phyloP scores from a whole-genome alignment of 37 sponge, comb jelly and placozoan genomes.

The Axinella damicornis region DNA sequence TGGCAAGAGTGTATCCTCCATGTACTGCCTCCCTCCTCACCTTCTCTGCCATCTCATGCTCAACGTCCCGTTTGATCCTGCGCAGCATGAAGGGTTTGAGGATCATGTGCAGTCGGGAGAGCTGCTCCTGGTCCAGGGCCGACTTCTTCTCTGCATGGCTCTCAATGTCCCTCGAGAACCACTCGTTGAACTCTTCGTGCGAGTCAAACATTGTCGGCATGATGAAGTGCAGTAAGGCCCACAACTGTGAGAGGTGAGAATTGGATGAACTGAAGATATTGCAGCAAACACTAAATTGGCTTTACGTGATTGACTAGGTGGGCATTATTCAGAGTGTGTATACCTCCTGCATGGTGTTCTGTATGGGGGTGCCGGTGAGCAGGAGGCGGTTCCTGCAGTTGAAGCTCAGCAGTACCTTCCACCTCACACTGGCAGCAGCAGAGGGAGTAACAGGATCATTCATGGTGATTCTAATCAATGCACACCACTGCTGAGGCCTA shows the following conservation, averaged over 20 bases:
- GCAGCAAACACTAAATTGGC: no score
- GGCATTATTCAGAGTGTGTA: neutral
- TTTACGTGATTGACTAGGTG: no score
- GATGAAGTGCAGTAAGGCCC: conserved; percentile 97
- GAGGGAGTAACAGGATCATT: neutral
- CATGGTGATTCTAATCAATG: neutral
- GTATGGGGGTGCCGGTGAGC: conserved; percentile 95
- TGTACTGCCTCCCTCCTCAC: conserved; percentile 22
- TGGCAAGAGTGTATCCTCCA: no score
- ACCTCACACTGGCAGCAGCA: conserved; percentile 69
- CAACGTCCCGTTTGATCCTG: conserved; percentile 92
- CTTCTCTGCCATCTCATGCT: conserved; percentile 97
- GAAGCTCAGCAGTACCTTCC: conserved; percentile 92
- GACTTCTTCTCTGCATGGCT: conserved; percentile 90
- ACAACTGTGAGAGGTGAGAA: conserved; percentile 50
- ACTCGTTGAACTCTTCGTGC: conserved; percentile 96
- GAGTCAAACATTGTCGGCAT: conserved; percentile 98
- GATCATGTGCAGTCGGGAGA: conserved; percentile 93
- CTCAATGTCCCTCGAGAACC: conserved; percentile 97
- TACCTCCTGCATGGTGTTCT: conserved; percentile 98
- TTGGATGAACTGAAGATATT: no score
- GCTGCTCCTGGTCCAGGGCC: conserved; percentile 85
- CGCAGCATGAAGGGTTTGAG: conserved; percentile 98
- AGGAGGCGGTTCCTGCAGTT: conserved; percentile 94
- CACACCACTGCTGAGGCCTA: neutral